A percentile compares a stretch with the other conserved stretches of the same genome.
Evolutionary conservation across 2,113 vertebrate species (phyloP).

Genomic region (Gasterosteus nipponicus): DNA sequence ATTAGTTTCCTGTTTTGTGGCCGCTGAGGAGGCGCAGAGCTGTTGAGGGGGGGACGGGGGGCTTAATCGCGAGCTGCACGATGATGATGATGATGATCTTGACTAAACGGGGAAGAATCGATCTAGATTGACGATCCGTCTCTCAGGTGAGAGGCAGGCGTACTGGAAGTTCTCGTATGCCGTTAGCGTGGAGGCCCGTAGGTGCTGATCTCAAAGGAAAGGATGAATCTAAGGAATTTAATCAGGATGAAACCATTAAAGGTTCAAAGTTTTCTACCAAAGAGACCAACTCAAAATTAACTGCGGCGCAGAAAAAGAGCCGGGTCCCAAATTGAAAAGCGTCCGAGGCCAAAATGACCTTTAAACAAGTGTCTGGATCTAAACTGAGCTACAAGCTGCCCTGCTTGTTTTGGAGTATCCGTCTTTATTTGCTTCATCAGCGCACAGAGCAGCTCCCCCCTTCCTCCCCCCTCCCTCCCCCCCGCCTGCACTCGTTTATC

Average conservation of each 20-base stretch:
- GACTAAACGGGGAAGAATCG: too few species aligned
- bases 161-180: not conserved
- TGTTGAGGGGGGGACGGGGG: too few species aligned
- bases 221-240: not conserved
- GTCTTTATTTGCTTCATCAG: conserved; percentile 75
- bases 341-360: conserved; percentile 43
- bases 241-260: not conserved
- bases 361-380: conserved; percentile 33
- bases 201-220: not conserved
- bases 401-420: conserved; percentile 73
- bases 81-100: too few species aligned
- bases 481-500: conserved; percentile 68
- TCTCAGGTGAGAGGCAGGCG: not conserved
- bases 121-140: not conserved
- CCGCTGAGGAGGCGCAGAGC: not conserved
- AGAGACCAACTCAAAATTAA: conserved; percentile 48
- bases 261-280: not conserved
- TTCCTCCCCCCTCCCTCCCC: conserved; percentile 56
- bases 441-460: conserved; percentile 60
- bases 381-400: conserved; percentile 59
- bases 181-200: not conserved
- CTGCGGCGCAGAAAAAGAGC: conserved; percentile 35
- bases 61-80: too few species aligned
- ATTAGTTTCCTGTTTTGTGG: conserved; percentile 64
- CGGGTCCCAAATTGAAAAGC: conserved; percentile 46